Base-by-base conservation (phyloP, 1,140 invertebrate genomes). In the Platorchestia sp. region DNA sequence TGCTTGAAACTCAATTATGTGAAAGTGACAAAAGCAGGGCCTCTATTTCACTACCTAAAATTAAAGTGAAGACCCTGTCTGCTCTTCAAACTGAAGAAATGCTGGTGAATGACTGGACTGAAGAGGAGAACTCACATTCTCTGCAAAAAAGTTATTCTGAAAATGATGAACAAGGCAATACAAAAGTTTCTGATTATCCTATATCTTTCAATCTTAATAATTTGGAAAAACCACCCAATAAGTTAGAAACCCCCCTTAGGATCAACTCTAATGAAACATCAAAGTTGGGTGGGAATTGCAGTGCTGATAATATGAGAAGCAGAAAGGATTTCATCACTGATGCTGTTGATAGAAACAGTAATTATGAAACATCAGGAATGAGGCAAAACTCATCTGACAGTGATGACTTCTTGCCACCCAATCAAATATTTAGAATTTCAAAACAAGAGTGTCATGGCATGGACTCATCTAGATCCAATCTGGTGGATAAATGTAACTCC, bases 1-100 rank as follows among this genome's bases (percentile, higher is more conserved):
- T 96, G 95, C 95, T 96, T 90, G 95, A 96, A 59, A 91, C 95
- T 42, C 44, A 90, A 40, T 86, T 96, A 47, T 36, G n/a, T 47
- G 95, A 95, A 95, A 42, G 42, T 42, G 44, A 86, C 22, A 14
- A 86, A 0, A 41, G 40, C 41, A 43, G 42, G 0, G 42, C 42
- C 47, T 43, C 59, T 16, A 45, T 40, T 19, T 45, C 45, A 44
- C 43, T 36, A 6, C 43, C 53, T 42, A 19, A 53, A 47, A 86
- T 53, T 41, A 51, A 53, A 86, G 0, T 86, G 44, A 59, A 59
- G 36, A n/a, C 44, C 0, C 10, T 36, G n/a, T 42, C 86, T 41
- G n/a, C 41, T 47, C n/a, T 95, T 41, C 90, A 95, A n/a, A 89
- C 86, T 45, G 87, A 95, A n/a, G 53, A n/a, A 19, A 47, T 90